These are phyloP conservation scores for Enteromius anoplus DNA, from an alignment of 2,797 vertebrate species.

Conservation along the genomic window DNA sequence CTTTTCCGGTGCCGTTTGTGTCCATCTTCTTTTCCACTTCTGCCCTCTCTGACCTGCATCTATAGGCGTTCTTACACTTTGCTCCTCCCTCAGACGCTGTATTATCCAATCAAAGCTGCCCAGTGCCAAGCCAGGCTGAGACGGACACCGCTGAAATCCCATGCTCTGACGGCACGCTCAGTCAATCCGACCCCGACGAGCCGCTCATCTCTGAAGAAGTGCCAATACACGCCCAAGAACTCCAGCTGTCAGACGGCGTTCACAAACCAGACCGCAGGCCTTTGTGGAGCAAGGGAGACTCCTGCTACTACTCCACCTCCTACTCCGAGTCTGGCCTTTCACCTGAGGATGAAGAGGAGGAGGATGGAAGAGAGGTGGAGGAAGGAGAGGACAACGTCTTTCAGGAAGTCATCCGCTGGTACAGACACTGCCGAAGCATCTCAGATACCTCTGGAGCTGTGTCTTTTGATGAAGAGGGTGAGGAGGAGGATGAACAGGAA, in stretches of 20 bases:
- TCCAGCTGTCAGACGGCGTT: constrained; percentile 74
- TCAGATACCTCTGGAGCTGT: constrained; percentile 91
- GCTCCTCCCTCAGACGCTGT: constrained; percentile 74
- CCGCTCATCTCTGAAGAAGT: constrained; percentile 61
- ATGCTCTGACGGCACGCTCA: constrained; percentile 55
- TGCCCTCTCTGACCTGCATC: constrained; percentile 28
- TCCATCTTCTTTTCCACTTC: constrained; percentile 34
- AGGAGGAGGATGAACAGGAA: constrained; percentile 75
- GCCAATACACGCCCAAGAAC: constrained; percentile 69
- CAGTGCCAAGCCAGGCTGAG: constrained; percentile 76
- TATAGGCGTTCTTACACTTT: constrained; percentile 74
- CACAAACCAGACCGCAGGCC: constrained; percentile 78
- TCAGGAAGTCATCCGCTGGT: constrained; percentile 76
- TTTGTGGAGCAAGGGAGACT: constrained; percentile 85
- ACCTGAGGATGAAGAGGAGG: constrained; percentile 82
- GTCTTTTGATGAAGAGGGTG: constrained; percentile 90
- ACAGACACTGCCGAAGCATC: constrained; percentile 81
- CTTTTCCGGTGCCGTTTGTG: constrained; percentile 12
- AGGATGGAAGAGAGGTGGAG: constrained; percentile 77
- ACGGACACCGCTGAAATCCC: constrained; percentile 75
- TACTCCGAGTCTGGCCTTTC: constrained; percentile 87
- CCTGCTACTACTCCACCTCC: constrained; percentile 89
- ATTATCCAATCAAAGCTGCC: constrained; percentile 58
- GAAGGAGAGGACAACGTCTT: constrained; percentile 78
- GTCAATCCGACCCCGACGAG: constrained; percentile 69